Conservation (phyloP, 2,113 vertebrate genomes). For the Gadus macrocephalus region DNA sequence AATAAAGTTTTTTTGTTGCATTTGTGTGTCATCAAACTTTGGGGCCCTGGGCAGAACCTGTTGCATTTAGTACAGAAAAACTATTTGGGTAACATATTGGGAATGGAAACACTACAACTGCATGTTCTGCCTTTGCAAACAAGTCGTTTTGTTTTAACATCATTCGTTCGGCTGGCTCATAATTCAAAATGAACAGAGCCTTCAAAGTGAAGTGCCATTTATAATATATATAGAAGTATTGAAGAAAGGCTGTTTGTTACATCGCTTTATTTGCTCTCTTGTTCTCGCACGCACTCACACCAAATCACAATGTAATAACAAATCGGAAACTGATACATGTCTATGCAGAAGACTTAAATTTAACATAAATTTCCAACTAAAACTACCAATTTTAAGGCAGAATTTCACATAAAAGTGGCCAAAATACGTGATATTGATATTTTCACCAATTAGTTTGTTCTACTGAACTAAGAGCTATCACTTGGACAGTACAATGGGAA, state of each 20-base stretch:
- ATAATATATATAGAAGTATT: not conserved
- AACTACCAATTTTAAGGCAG: constrained; percentile 67
- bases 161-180: too few relatives aligned
- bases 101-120: too few relatives aligned
- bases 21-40: constrained; percentile 7
- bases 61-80: not conserved
- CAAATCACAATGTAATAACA: constrained; percentile 61
- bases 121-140: too few relatives aligned
- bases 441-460: constrained; percentile 39
- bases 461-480: constrained; percentile 57
- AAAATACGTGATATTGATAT: constrained; percentile 55
- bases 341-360: constrained; percentile 52
- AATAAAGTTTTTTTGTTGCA: constrained; percentile 59
- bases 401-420: constrained; percentile 57
- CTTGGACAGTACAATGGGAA: constrained; percentile 48
- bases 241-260: not conserved
- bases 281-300: constrained; percentile 33
- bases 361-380: constrained; percentile 53
- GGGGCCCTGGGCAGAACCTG: too few relatives aligned
- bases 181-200: too few relatives aligned
- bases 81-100: too few relatives aligned
- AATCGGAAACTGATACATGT: constrained; percentile 39
- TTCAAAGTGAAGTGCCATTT: not conserved
- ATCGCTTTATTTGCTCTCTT: constrained; percentile 55
- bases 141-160: too few relatives aligned